These are phyloP conservation scores for Onychomys torridus DNA, from an alignment of 2,797 vertebrate genomes.

Conservation along the genomic window DNA sequence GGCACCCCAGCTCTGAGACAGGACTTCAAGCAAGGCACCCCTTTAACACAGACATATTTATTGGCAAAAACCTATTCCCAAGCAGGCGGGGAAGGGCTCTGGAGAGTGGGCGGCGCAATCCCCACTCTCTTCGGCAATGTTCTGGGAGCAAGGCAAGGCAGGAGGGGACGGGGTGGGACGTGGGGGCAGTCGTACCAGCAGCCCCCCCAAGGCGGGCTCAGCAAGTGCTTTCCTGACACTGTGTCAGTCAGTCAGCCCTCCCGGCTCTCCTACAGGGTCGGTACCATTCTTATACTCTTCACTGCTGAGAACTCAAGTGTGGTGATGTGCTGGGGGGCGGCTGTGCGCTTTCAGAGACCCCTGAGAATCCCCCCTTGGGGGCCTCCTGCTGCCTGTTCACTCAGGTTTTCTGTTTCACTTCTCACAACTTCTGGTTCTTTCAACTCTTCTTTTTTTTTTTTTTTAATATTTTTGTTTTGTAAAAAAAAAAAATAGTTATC, in stretches of 20 bases:
- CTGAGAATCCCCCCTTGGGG: not conserved
- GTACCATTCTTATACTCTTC: not conserved
- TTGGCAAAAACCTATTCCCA: conserved; percentile 69
- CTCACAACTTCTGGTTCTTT: conserved; percentile 29
- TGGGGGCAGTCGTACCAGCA: not conserved
- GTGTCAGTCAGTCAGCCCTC: not conserved
- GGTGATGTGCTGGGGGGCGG: not conserved
- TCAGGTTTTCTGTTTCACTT: not conserved
- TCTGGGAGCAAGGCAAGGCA: not conserved
- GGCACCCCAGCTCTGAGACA: not conserved
- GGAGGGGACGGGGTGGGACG: not conserved
- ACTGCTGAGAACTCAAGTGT: not conserved
- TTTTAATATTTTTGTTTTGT: conserved; percentile 60
- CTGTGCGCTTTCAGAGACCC: not conserved
- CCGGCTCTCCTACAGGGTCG: not conserved
- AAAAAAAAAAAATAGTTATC: conserved; percentile 35
- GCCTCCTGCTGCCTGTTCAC: not conserved
- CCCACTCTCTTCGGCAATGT: not conserved
- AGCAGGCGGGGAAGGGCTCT: not conserved
- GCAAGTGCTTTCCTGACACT: not conserved
- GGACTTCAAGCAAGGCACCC: not conserved
- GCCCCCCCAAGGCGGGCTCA: not conserved
- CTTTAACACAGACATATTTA: conserved; percentile 60
- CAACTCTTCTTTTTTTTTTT: conserved; percentile 47
- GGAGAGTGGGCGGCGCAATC: not conserved